Base-by-base conservation (phyloP, 2,113 vertebrate species). In the Haplochromis vanheusdeni region DNA sequence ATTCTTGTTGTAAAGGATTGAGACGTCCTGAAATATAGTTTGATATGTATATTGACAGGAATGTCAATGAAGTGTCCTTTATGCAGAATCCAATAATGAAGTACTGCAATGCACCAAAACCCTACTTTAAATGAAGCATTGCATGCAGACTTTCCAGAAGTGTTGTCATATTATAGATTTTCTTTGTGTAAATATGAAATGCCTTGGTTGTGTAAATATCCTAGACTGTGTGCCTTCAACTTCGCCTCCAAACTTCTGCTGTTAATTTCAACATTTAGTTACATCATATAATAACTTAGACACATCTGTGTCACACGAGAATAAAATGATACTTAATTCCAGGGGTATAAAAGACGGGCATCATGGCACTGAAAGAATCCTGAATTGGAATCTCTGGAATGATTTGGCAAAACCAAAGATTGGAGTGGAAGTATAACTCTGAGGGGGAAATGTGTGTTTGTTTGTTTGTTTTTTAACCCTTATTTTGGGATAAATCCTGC, bases 1-100 rank as follows among this genome's bases (percentile, higher is more conserved):
- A 81, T 92, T 94, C 90, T 94, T 94, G 91, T 94, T 93, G 88
- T 93, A 89, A 85, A 92, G 92, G 90, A 91, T 91, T 94, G 88
- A 68, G 60, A 68, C 33, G 19, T 37, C 19, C 60, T 68, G 33
- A 37, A 37, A 51, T 16, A 6, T 77, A 58, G 58, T 84, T 86
- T 86, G 11, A 73, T 65, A 26, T 92, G 70, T 83, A 23, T 84
- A 86, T 79, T 65, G 21, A 85, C 7, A 83, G 80, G 55, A 79
- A 60, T 87, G 45, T 70, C 73, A 11, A 49, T 90, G 91, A 92
- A 85, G 87, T 84, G 42, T 85, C 21, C 3, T 51, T 89, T 58
- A 86, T 58, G 58, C 58, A 79, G 33, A 68, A 83, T 45, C 28
- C 55, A 82, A 6, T 81, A 81, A 91, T 93, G 68, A 92, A 92